Base-by-base conservation (phyloP, 2,888 invertebrate species). In the Dasysyrphus tricinctus region DNA sequence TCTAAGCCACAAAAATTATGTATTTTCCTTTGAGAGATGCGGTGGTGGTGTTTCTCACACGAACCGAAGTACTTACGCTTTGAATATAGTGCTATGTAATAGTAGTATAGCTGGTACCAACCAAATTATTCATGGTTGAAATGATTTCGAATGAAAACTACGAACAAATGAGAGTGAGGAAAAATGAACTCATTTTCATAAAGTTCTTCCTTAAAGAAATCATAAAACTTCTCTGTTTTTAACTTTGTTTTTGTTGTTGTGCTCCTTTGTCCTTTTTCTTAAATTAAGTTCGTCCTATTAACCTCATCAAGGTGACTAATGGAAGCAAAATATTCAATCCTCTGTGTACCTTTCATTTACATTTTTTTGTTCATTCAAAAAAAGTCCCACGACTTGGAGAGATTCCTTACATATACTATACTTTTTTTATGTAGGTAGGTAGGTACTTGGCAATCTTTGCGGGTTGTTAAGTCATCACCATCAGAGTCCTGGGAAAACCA, bases 241-340 rank as follows among this genome's bases (percentile, higher is more conserved):
- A 4, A 16, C 5, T 24, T 54, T 24, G n/a, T 11, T 2, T 24
- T 51, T 47, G 34, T 34, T 12, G 16, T 49, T 2, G 14, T 42
- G 19, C 12, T 4, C 4, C 3, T 32, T 54, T 5, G 32, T 39
- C 5, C 14, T 19, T 7, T 2, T 49, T 49, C 19, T 67, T 14
- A 19, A 47, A 65, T 47, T 47, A 47, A 44, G 16, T 44, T 65
- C 16, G 12, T 47, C 65, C 47, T n/a, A 47, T 65, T 16, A 44
- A 67, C 49, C 67, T 67, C 9, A 67, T 34, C 34, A 32, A 19
- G 49, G 67, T 67, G 14, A 14, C 67, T 34, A 49, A 67, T 49
- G 67, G 49, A 67, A 67, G 16, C 16, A 49, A 49, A 61, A 61
- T 42, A 39, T 61, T 39, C 49, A 14, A 19, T 32, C 32, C 34